These are phyloP conservation scores for Teleogryllus occipitalis DNA, from an alignment of 1,140 invertebrate genomes.

Conservation along the genomic window DNA sequence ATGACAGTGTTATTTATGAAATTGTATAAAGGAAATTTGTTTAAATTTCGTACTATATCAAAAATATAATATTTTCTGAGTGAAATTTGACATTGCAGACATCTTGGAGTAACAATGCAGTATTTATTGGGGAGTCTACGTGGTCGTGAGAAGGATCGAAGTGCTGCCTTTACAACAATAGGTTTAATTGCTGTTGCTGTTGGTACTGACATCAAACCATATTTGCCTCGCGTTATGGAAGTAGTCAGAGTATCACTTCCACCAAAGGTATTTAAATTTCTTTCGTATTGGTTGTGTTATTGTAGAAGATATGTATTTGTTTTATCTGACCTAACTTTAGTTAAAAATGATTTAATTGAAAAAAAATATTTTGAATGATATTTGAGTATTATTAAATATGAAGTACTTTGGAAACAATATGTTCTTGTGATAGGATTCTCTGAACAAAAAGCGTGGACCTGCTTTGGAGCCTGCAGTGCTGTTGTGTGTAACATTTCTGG, in stretches of 20 bases:
- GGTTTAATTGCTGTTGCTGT: slow-evolving; percentile 89
- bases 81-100: slow-evolving; percentile 38
- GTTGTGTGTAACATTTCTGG: slow-evolving; percentile 88
- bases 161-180: slow-evolving; percentile 79
- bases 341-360: not conserved
- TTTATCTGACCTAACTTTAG: not conserved
- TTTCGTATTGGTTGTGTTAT: not conserved
- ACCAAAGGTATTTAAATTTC: slow-evolving; percentile 43
- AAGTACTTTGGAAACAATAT: not conserved
- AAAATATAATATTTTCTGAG: no score
- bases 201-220: slow-evolving; percentile 66
- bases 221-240: slow-evolving; percentile 79
- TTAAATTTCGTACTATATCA: no score
- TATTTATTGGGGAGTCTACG: slow-evolving; percentile 69
- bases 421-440: slow-evolving; percentile 41
- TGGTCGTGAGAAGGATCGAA: slow-evolving; percentile 72
- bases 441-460: slow-evolving; percentile 57
- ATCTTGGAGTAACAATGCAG: slow-evolving; percentile 65
- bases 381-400: not conserved
- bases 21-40: no score
- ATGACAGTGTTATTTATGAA: no score
- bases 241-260: slow-evolving; percentile 74
- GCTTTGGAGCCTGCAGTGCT: slow-evolving; percentile 83
- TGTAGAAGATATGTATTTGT: not conserved
- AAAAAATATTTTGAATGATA: not conserved